Conservation (phyloP, 2,113 vertebrate species). For the Siphamia tubifer region DNA sequence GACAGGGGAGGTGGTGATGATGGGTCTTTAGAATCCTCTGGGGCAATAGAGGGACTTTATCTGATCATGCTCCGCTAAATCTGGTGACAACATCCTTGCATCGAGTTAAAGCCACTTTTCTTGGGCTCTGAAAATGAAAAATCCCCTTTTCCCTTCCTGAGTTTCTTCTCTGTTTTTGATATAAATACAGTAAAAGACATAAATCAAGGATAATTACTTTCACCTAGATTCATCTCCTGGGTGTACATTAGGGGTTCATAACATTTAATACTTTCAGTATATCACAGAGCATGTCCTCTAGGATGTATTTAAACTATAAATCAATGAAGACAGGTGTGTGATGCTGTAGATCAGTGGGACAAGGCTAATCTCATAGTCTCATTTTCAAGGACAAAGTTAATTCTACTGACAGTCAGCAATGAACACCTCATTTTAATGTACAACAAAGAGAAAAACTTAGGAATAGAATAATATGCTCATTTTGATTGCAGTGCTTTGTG, state of each 20-base stretch:
- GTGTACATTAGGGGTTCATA: not conserved
- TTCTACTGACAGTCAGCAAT: slow-evolving; percentile 18
- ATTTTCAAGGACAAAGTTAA: slow-evolving; percentile 26
- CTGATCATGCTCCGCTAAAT: not conserved
- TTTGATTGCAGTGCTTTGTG: too few species aligned
- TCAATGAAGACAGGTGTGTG: slow-evolving; percentile 8
- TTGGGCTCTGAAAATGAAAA: not conserved
- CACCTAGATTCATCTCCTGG: not conserved
- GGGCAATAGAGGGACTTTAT: not conserved
- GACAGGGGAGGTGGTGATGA: not conserved
- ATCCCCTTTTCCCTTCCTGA: not conserved
- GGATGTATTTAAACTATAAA: slow-evolving; percentile 13
- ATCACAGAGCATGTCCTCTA: slow-evolving; percentile 2
- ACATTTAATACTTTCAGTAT: slow-evolving; percentile 1
- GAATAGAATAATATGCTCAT: too few species aligned
- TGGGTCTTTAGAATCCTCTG: slow-evolving; percentile 11
- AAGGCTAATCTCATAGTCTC: slow-evolving; percentile 38
- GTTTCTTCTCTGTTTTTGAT: not conserved
- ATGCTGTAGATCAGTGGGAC: slow-evolving; percentile 35
- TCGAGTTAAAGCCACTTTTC: not conserved
- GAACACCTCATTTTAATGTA: slow-evolving; percentile 9
- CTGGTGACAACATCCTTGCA: not conserved
- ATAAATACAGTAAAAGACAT: slow-evolving; percentile 3
- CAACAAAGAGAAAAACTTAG: not conserved
- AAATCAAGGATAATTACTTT: slow-evolving; percentile 8